These are phyloP conservation scores for Xiphorhynchus elegans DNA, from an alignment of 2,113 vertebrate genomes.

Conservation along the genomic window DNA sequence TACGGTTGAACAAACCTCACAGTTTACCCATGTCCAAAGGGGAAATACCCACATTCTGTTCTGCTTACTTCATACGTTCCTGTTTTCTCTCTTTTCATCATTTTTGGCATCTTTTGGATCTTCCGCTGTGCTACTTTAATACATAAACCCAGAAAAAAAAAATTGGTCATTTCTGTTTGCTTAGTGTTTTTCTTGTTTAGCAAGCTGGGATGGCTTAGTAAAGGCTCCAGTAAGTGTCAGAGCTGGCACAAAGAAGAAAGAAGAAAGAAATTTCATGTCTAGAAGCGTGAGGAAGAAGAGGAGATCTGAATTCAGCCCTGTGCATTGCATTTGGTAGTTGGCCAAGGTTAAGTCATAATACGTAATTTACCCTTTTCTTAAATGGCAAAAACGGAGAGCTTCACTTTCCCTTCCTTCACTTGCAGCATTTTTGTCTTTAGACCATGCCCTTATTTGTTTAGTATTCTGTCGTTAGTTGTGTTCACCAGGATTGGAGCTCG, in stretches of 20 bases:
- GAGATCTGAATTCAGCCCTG: not conserved
- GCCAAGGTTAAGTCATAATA: not conserved
- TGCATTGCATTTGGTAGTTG: not conserved
- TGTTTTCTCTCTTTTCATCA: not conserved
- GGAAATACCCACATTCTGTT: not conserved
- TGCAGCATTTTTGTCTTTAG: not conserved
- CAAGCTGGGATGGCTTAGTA: not conserved
- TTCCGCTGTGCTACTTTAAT: not conserved
- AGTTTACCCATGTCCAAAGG: not conserved
- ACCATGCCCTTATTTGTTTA: not conserved
- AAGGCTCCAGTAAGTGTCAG: not conserved
- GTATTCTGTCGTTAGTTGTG: not conserved
- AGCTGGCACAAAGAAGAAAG: not conserved
- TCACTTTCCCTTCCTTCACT: not conserved
- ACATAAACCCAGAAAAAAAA: not conserved
- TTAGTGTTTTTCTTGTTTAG: not conserved
- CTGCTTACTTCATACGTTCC: not conserved
- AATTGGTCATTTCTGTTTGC: not conserved
- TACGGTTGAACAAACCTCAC: not conserved
- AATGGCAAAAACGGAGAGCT: not conserved
- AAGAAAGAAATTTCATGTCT: not conserved
- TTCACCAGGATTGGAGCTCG: not conserved
- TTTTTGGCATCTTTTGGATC: not conserved
- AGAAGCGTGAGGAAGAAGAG: not conserved
- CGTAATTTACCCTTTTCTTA: not conserved